These are phyloP conservation scores for Hetaerina titia DNA, from an alignment of 2,888 invertebrate species.

Conservation along the genomic window DNA sequence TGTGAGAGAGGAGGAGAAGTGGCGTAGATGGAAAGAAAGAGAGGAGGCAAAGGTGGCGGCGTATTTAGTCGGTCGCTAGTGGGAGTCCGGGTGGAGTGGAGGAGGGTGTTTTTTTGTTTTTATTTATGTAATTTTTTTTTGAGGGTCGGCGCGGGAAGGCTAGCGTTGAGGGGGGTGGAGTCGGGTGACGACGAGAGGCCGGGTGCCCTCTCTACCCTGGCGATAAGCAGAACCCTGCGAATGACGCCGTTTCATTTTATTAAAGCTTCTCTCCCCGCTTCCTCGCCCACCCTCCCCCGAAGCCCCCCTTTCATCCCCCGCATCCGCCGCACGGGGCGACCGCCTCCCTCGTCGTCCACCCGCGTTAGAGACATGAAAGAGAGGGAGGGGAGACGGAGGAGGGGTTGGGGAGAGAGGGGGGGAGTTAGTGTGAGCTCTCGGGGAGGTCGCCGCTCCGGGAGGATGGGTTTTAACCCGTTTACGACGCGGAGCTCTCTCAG, in stretches of 20 bases:
- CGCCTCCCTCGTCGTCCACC: not conserved
- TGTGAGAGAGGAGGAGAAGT: not conserved
- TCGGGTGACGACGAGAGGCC: not conserved
- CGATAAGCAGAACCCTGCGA: conserved; percentile 65
- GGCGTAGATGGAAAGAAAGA: not conserved
- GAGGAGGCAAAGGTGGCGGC: not conserved
- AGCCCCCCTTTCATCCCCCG: not conserved
- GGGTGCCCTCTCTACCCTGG: conserved; percentile 15
- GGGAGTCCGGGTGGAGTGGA: not conserved
- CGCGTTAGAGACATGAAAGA: conserved; percentile 19
- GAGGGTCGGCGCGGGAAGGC: not conserved
- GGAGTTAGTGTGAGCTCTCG: not conserved
- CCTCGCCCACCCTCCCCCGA: too few species aligned
- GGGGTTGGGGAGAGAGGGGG: not conserved
- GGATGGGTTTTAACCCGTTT: conserved; percentile 64
- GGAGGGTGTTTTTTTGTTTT: not conserved
- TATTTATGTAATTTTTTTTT: not conserved
- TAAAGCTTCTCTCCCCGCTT: conserved; percentile 14
- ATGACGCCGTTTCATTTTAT: conserved; percentile 67
- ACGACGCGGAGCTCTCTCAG: conserved; percentile 59
- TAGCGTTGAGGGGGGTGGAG: not conserved
- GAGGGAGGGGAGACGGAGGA: not conserved
- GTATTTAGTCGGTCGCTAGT: not conserved
- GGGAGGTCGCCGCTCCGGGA: not conserved
- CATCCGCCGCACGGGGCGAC: not conserved